Evolutionary conservation across 1,140 invertebrate species (phyloP), one percentile per base, ranked within the genome.

Genomic region (Octopus sinensis): DNA sequence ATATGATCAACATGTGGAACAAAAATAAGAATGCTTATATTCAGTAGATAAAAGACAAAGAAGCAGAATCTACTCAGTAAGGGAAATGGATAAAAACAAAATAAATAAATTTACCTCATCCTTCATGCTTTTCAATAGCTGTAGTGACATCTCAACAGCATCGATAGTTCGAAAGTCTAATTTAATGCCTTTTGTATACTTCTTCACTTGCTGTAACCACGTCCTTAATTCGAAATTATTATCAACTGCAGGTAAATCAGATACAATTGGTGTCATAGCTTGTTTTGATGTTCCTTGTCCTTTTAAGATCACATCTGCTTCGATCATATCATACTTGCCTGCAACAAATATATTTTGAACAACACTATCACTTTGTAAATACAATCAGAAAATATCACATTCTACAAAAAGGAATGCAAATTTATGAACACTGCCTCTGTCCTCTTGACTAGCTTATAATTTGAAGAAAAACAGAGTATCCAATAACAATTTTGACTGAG

Each of bases 121-220:
- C 82, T 91, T 90, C 17, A 89, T 43, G 17, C 89, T 87, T 62
- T 92, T 88, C 3, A 95, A 84, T 80, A 94, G 91, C 5, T 91
- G 87, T 17, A 94, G 90, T 53, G 94, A 93, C 13, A 91, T 91
- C 79, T 94, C 92, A 83, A 96, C 95, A 10, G 94, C 95, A 80
- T 95, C 94, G 51, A 94, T 94, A 0, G 92, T 93, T 89, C 97
- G 97, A 85, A 98, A 97, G 88, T 97, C 95, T 4, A 98, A 91
- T 88, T 97, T 97, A 4, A 97, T 93, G 1, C 96, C 96, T 86
- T 94, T 94, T 79, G 84, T 90, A 86, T 88, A 82, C 82, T 86
- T 93, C 92, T 82, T 89, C 7, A 95, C 93, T 23, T 90, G 89
- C 9, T 90, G 83, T 1, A 98, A 86, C 90, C 96, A 97, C 5